Evolutionary conservation across 30 jellyfish, hydroid and myxozoan genomes (phyloP).

Genomic region (Cassiopea xamachana): DNA sequence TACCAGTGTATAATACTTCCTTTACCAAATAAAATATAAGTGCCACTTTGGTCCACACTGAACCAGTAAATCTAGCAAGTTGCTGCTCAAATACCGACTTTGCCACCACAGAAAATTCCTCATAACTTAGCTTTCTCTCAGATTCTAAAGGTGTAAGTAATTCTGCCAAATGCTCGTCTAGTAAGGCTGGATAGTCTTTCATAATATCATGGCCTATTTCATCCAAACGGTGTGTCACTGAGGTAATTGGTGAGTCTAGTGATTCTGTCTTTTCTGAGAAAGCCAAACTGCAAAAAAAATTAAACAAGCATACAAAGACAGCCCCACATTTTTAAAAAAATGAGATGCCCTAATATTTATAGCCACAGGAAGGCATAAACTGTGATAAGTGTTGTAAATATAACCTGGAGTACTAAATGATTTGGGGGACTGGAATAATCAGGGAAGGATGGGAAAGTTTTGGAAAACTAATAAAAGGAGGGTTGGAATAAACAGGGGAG

Average conservation of each 20-base stretch:
- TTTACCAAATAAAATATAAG: slow-evolving; percentile 79
- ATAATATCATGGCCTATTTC: slow-evolving; percentile 81
- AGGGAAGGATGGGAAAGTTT: too few relatives aligned
- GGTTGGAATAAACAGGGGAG: too few relatives aligned
- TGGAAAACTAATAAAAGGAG: too few relatives aligned
- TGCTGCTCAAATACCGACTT: slow-evolving; percentile 76
- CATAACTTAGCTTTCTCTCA: slow-evolving; percentile 72
- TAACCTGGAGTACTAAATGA: too few relatives aligned
- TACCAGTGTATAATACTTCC: slow-evolving; percentile 82
- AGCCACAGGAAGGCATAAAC: too few relatives aligned
- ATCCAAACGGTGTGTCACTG: slow-evolving; percentile 77
- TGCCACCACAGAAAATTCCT: slow-evolving; percentile 81
- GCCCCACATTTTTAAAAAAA: not conserved
- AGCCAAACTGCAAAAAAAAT: slow-evolving; percentile 20
- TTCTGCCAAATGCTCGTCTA: slow-evolving; percentile 75
- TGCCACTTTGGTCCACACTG: slow-evolving; percentile 89
- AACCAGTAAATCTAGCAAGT: slow-evolving; percentile 75
- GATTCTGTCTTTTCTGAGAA: not conserved
- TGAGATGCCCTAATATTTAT: too few relatives aligned
- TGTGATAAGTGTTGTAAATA: too few relatives aligned
- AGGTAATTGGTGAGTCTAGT: slow-evolving; percentile 75
- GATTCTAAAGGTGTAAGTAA: slow-evolving; percentile 78
- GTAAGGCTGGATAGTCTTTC: slow-evolving; percentile 84
- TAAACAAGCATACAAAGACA: not conserved
- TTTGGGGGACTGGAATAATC: too few relatives aligned